Conservation (phyloP, 2,797 vertebrate genomes). For the Clarias platycephalus region DNA sequence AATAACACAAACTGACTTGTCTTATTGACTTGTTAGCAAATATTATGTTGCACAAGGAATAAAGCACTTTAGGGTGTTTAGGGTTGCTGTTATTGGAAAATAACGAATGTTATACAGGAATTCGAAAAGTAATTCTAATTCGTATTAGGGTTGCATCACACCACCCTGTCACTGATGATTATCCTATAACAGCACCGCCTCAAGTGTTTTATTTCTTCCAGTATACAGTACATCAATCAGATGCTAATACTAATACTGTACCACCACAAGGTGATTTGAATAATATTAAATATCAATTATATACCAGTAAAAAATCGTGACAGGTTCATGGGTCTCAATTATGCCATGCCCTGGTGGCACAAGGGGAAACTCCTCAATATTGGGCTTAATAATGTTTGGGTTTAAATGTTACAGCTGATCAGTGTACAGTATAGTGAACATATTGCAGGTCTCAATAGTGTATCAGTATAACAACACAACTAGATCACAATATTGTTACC, state of each 20-base stretch:
- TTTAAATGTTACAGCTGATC: too few relatives aligned
- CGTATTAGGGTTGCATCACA: background rate
- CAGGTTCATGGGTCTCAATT: too few relatives aligned
- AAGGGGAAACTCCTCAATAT: too few relatives aligned
- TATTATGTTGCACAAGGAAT: background rate
- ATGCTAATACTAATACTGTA: too few relatives aligned
- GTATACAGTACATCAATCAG: too few relatives aligned
- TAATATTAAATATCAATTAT: too few relatives aligned
- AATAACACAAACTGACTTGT: too few relatives aligned
- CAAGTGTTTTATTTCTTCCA: background rate
- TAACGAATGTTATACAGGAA: background rate
- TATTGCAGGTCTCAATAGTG: slow-evolving; percentile 17
- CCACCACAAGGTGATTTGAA: too few relatives aligned
- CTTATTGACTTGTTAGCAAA: background rate
- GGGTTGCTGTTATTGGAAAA: background rate
- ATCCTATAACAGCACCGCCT: background rate
- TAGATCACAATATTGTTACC: slow-evolving; percentile 19
- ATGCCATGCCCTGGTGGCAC: too few relatives aligned
- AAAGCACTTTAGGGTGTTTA: background rate
- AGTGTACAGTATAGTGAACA: slow-evolving; percentile 2
- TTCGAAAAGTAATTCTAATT: background rate
- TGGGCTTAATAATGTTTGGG: too few relatives aligned
- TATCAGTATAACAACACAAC: slow-evolving; percentile 1
- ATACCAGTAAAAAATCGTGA: too few relatives aligned
- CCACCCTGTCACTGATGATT: background rate